Conservation (phyloP, 2,888 invertebrate species). For the Acronicta leporina region DNA sequence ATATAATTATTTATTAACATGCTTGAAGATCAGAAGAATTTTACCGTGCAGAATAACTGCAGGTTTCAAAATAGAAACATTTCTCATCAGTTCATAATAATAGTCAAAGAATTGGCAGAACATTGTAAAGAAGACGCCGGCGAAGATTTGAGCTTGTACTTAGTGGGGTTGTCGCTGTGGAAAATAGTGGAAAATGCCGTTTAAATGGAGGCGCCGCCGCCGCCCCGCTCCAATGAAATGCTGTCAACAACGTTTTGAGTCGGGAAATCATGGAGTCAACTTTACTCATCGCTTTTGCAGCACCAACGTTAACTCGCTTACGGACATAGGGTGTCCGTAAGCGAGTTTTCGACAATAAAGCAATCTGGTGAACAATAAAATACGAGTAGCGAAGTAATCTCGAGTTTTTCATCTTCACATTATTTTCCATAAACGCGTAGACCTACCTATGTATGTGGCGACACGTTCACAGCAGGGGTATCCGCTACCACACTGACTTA, state of each 20-base stretch:
- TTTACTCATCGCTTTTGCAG: conserved; percentile 3
- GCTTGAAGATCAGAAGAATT: too few species aligned
- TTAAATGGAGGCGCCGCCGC: conserved; percentile 20
- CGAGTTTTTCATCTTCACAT: neutral
- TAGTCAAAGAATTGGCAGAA: conserved; percentile 42
- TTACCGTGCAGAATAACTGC: too few species aligned
- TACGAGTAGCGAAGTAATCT: neutral
- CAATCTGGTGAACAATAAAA: neutral
- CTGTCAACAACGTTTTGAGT: conserved; percentile 34
- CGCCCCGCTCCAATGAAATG: conserved; percentile 19
- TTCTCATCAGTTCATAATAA: conserved; percentile 20
- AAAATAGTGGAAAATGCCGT: conserved; percentile 28
- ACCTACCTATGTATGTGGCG: too few species aligned
- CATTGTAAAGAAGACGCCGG: conserved; percentile 26
- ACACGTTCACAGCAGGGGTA: conserved; percentile 5
- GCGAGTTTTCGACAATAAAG: conserved; percentile 7
- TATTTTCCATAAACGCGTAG: neutral
- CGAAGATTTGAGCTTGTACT: conserved; percentile 15
- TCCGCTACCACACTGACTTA: conserved; percentile 14
- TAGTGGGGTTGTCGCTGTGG: conserved; percentile 13
- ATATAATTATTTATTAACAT: too few species aligned
- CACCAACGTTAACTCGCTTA: conserved; percentile 5
- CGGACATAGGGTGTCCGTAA: neutral
- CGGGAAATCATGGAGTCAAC: conserved; percentile 17
- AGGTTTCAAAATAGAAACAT: neutral